These are phyloP conservation scores for Rhagologus leucostigma DNA, from an alignment of 2,113 vertebrate species.

Conservation along the genomic window DNA sequence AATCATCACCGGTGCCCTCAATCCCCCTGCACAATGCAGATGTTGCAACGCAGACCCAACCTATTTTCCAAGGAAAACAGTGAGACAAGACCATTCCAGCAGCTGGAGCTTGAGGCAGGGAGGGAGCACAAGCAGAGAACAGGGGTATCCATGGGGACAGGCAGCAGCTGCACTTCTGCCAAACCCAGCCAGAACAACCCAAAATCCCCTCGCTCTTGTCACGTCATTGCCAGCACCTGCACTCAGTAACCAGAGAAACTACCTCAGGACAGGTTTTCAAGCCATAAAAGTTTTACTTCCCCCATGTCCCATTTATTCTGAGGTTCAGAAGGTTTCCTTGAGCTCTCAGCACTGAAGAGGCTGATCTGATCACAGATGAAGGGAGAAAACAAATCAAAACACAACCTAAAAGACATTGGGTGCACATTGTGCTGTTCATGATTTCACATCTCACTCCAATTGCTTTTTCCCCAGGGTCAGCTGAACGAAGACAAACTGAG, in stretches of 20 bases:
- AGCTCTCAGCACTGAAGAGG: neutral
- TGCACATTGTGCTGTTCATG: neutral
- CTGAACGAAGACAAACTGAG: conserved; percentile 89
- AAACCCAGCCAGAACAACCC: neutral
- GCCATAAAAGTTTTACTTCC: neutral
- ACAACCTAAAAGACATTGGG: neutral
- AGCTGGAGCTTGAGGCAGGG: neutral
- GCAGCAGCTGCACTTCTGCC: neutral
- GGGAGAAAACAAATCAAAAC: neutral
- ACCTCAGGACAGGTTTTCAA: neutral
- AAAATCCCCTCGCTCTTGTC: neutral
- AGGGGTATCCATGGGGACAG: rapidly evolving
- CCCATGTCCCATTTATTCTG: neutral
- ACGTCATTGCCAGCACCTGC: neutral
- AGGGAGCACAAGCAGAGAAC: neutral
- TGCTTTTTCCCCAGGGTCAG: conserved; percentile 75
- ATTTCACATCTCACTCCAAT: neutral
- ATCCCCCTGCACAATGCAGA: neutral
- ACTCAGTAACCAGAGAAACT: neutral
- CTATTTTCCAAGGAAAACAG: neutral
- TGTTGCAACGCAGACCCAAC: neutral
- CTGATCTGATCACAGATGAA: neutral
- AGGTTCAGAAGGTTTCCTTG: rapidly evolving
- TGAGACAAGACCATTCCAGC: neutral
- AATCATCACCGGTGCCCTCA: neutral